Evolutionary conservation across 2,888 invertebrate genomes (phyloP), one percentile per base, ranked within the genome.

Genomic region (Biston stratarius): DNA sequence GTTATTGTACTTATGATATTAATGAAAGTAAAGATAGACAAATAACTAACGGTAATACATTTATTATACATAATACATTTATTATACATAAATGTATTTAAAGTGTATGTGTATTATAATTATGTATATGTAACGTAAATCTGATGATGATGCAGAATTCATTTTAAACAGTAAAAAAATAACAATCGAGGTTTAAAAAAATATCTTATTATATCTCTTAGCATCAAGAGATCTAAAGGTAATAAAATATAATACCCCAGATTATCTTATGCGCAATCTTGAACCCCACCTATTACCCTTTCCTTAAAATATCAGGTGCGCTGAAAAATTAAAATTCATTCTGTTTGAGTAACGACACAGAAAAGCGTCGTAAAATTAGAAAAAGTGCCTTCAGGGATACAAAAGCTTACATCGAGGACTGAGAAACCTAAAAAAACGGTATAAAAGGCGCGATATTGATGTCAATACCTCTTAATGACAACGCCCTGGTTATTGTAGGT

Each of bases 321-420:
- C 71, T 60, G 75, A 77, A 79, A 81, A 81, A 83, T 82, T 82
- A 76, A 77, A 78, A 82, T 83, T 83, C 82, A 83, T 83, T 83
- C 80, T 76, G 72, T 74, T 84, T 83, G 80, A 79, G 79, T 85
- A 86, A 84, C 83, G 81, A 83, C 81, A 81, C 82, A 85, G 83
- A 84, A 86, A 86, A 86, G 81, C 81, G 79, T 85, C 89, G 84
- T 91, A 86, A 91, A 92, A 88, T 90, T 88, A 86, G 84, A 88
- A 89, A 90, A 90, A 88, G 83, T 85, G 86, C 67, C 62, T 62
- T 67, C 62, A 62, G 62, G 67, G 67, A 62, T 59, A 62, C 67
- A 67, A 59, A 52, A 67, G 67, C 53, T 67, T 67, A 53, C 0
- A 9, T 6, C 40, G 0, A 62, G 53, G 64, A 48, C 34, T 10